Percentiles rank a stretch among this genome's conserved stretches.
These are phyloP conservation scores for Athalia circularis DNA, from an alignment of 2,888 invertebrate genomes.

Conservation along the genomic window DNA sequence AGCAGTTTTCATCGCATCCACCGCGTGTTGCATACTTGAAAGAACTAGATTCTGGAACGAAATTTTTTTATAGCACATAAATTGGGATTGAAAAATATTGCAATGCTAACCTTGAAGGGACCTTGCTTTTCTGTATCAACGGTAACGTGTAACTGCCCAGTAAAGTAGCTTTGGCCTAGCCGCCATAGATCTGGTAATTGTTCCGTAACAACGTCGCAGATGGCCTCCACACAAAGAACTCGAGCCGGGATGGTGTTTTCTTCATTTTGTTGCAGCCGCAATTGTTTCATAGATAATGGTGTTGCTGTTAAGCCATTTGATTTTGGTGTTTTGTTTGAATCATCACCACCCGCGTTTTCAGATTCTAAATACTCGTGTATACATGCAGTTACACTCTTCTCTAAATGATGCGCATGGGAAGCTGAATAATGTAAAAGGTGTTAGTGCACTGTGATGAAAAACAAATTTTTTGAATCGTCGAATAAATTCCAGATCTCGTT, in stretches of 20 bases:
- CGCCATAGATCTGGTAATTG: constrained; percentile 96
- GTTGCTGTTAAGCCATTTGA: constrained; percentile 57
- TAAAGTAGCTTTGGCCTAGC: constrained; percentile 95
- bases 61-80: constrained; percentile 27
- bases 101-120: constrained; percentile 82
- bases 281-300: constrained; percentile 59
- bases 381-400: constrained; percentile 66
- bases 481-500: too few relatives aligned
- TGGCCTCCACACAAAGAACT: constrained; percentile 86
- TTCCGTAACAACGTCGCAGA: constrained; percentile 84
- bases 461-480: not conserved
- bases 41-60: constrained; percentile 66
- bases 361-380: constrained; percentile 65
- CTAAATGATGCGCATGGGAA: constrained; percentile 69
- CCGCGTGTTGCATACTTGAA: constrained; percentile 75
- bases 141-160: constrained; percentile 88
- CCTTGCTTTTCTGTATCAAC: constrained; percentile 83
- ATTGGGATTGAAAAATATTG: not conserved
- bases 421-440: constrained; percentile 56
- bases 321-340: constrained; percentile 59
- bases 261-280: constrained; percentile 62
- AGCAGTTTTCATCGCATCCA: constrained; percentile 73
- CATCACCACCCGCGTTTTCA: constrained; percentile 60
- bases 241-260: constrained; percentile 79
- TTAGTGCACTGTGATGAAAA: not conserved